Conservation (phyloP, 2,888 invertebrate species). For the Stenodema calcarata region DNA sequence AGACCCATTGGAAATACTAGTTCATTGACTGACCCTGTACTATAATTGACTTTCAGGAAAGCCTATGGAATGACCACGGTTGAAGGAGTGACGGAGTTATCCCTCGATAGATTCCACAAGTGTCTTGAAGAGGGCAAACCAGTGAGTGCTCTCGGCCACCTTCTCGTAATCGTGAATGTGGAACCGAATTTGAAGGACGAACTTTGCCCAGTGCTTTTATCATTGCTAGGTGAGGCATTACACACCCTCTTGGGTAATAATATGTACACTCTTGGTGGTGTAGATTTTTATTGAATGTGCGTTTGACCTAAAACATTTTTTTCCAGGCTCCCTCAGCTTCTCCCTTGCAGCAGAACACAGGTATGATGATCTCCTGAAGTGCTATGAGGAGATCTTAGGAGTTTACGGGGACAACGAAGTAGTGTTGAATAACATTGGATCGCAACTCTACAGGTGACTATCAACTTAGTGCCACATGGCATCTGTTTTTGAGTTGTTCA, state of each 20-base stretch:
- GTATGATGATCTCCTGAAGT: constrained; percentile 61
- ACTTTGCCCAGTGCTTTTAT: constrained; percentile 19
- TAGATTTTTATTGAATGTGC: not conserved
- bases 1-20: too few species aligned
- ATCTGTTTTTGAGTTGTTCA: constrained; percentile 4
- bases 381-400: constrained; percentile 62
- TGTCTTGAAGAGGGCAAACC: constrained; percentile 35
- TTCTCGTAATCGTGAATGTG: constrained; percentile 18
- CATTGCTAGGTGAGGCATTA: constrained; percentile 26
- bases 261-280: not conserved
- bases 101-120: constrained; percentile 17
- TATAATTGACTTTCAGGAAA: not conserved
- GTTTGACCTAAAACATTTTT: not conserved
- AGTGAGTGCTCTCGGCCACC: constrained; percentile 22
- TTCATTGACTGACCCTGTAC: too few species aligned
- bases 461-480: not conserved
- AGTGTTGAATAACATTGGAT: constrained; percentile 65
- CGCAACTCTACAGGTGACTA: constrained; percentile 64
- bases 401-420: constrained; percentile 64
- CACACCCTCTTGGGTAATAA: not conserved
- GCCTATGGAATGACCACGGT: not conserved
- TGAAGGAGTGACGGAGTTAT: not conserved
- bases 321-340: constrained; percentile 62
- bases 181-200: not conserved
- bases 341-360: constrained; percentile 65